phyloP scores from a whole-genome alignment of 2,797 vertebrate species.

The Hippopotamyrus pictus region DNA sequence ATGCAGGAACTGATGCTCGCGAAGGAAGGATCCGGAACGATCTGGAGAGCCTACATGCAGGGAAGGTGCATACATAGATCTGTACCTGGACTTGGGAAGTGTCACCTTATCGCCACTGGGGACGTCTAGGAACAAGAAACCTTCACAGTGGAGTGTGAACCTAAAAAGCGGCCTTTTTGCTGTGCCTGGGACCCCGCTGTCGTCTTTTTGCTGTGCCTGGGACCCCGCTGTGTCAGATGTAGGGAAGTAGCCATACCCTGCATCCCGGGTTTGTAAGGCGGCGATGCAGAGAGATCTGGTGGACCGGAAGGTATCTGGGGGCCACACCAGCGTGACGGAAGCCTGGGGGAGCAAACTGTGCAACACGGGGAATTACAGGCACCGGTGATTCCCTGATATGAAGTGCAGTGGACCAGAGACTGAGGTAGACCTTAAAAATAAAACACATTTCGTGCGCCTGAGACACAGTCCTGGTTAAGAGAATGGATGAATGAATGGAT shows the following conservation, averaged over 20 bases:
- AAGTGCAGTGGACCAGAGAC: constrained; percentile 14
- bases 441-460: not conserved
- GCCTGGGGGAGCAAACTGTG: not conserved
- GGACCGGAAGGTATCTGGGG: not conserved
- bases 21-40: too few species aligned
- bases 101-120: too few species aligned
- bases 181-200: too few species aligned
- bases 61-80: too few species aligned
- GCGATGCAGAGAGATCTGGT: not conserved
- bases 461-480: not conserved
- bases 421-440: constrained; percentile 9
- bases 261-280: not conserved
- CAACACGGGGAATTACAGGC: constrained; percentile 19
- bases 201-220: too few species aligned
- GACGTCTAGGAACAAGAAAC: too few species aligned
- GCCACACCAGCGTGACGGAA: not conserved
- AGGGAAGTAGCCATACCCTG: not conserved
- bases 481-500: not conserved
- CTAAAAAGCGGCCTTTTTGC: too few species aligned
- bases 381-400: constrained; percentile 7
- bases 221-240: not conserved
- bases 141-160: too few species aligned
- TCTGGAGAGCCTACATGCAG: too few species aligned
- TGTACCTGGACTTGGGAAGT: too few species aligned
- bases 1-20: too few species aligned